Evolutionary conservation across 2,888 invertebrate species (phyloP).

Genomic region (Tholera decimalis): DNA sequence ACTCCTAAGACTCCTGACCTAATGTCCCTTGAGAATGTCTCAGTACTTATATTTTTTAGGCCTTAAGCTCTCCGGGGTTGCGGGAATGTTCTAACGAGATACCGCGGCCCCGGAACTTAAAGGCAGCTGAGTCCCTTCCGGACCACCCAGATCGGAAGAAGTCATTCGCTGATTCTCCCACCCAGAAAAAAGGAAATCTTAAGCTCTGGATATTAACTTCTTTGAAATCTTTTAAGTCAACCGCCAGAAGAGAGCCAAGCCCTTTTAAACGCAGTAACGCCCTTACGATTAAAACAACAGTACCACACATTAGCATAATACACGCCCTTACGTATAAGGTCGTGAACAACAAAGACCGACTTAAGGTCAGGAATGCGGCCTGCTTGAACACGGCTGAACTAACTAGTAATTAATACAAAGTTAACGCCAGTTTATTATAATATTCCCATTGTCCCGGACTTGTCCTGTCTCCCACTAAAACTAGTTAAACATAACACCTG

Average conservation of each 20-base stretch:
- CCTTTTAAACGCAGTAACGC: constrained; percentile 14
- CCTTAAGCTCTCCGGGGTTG: too few relatives aligned
- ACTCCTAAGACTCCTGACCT: too few relatives aligned
- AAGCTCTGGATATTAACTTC: constrained; percentile 9
- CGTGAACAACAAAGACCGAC: constrained; percentile 16
- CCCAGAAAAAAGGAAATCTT: too few relatives aligned
- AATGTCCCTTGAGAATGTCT: too few relatives aligned
- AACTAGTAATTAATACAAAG: constrained; percentile 63
- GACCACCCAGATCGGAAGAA: too few relatives aligned
- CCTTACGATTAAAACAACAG: constrained; percentile 33
- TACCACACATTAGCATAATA: constrained; percentile 36
- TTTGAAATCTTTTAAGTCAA: not conserved
- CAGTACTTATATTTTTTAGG: too few relatives aligned
- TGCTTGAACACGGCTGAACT: constrained; percentile 39
- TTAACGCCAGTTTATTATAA: constrained; percentile 70
- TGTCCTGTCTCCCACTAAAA: constrained; percentile 55
- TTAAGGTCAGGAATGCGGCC: constrained; percentile 54
- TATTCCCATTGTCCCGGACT: constrained; percentile 68
- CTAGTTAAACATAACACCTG: not conserved
- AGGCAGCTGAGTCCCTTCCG: too few relatives aligned
- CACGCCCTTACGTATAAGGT: constrained; percentile 24
- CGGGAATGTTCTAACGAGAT: too few relatives aligned
- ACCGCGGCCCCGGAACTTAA: too few relatives aligned
- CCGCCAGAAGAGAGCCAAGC: constrained; percentile 1
- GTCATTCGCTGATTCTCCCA: too few relatives aligned